Evolutionary conservation across 2,797 vertebrate genomes (phyloP), one percentile per base, ranked within the genome.

Genomic region (Siniperca scherzeri): DNA sequence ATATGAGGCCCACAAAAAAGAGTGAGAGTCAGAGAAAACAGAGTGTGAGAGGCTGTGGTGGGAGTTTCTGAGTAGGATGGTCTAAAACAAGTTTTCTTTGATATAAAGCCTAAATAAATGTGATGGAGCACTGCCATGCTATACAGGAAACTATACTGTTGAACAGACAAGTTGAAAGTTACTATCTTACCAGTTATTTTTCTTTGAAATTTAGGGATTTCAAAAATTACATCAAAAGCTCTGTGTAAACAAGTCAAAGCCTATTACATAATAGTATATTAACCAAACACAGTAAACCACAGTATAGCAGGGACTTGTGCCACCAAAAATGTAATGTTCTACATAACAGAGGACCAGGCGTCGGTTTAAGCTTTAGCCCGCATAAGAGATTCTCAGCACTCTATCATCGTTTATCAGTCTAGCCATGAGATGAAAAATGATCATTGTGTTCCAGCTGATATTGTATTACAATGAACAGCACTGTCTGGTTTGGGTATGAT

Each of bases 341-440:
- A 38, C 38, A 59, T n/a, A 67, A 48, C 19, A 57, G 44, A 59
- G 19, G n/a, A 46, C 8, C 12, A 57, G 19, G 33, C 7, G 27
- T 12, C 4, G 1, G 27, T 52, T 22, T 65, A 57, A 38, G 30
- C 22, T 40, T 69, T 3, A 73, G 27, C 27, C 16, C 1, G 1
- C 65, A 57, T n/a, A 30, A 22, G n/a, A 61, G 25, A 60, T 33
- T 73, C 5, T 61, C 30, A 56, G 27, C 16, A 36, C 17, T 25
- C 16, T 17, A 2, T 19, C 36, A 53, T 46, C 17, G 74, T 77
- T 77, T 33, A 72, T 69, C 64, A 85, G 44, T 70, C 48, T 40
- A 40, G 56, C 7, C 42, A 42, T 40, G 38, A 79, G 11, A 72
- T 81, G 38, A 82, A 76, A 78, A 61, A 77, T 48, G 36, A 69